Evolutionary conservation across 2,113 vertebrate species (phyloP), one percentile per base, ranked within the genome.

Genomic region (Lagenorhynchus albirostris): DNA sequence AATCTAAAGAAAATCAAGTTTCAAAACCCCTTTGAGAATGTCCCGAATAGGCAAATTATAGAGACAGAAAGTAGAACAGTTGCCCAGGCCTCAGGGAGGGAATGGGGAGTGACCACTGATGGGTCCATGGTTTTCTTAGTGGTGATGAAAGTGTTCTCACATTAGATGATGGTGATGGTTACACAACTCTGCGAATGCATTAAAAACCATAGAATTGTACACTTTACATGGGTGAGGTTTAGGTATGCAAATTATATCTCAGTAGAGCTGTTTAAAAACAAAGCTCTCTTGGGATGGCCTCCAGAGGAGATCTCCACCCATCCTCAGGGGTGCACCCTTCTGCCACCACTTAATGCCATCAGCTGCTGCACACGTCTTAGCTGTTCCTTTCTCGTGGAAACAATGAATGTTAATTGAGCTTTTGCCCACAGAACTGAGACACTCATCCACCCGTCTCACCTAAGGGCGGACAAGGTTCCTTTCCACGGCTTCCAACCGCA

Each of bases 81-180:
- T 17, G 8, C 62, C 13, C 1, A 1, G 26, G 82, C 6, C 38
- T 14, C 1, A 4, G 47, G 3, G 36, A 33, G 33, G 38, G 9
- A 1, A 2, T 0, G 25, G 41, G 5, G 4, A 31, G 31, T 12
- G 31, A 3, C 3, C 0, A 2, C 60, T 6, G 12, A 3, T 1
- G 2, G 62, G 26, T 0, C 4, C 29, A 0, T 20, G 38, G n/a
- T 20, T 38, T 55, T 65, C 21, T 23, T 0, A 6, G 31, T 2
- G 0, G 60, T 0, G 41, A 70, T 6, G 25, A 63, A 11, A 44
- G 26, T 3, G 21, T 17, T 79, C 55, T 70, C 63, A 84, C 38
- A 20, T 31, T 47, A 96, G 71, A 67, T 3, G 2, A 21, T 0
- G 26, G 25, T 0, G 33, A 50, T 6, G 41, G 38, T 29, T 14